A percentile compares a stretch with the other conserved stretches of the same genome.
These are phyloP conservation scores for Microvelia longipes DNA, from an alignment of 1,140 invertebrate species.

Conservation along the genomic window DNA sequence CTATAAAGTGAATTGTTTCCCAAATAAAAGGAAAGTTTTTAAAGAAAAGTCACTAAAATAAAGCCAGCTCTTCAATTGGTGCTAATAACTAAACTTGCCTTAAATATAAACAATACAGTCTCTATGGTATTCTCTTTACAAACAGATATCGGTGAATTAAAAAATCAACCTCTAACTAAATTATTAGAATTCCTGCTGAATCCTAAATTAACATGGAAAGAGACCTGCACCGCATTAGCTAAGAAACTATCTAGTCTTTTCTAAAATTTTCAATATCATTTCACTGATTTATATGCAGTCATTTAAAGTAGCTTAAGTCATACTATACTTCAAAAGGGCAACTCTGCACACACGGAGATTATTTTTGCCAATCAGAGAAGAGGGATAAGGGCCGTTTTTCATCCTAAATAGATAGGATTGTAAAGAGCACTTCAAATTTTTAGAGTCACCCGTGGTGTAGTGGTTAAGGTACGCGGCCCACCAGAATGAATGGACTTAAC, in stretches of 20 bases:
- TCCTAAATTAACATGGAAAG: not conserved
- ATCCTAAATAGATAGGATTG: not conserved
- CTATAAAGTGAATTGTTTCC: too few relatives aligned
- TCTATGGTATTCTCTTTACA: not conserved
- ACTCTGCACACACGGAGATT: not conserved
- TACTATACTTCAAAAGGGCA: not conserved
- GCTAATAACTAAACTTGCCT: not conserved
- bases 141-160: not conserved
- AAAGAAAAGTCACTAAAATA: too few relatives aligned
- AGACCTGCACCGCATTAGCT: not conserved
- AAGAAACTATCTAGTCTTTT: not conserved
- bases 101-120: not conserved
- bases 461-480: too few relatives aligned
- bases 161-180: not conserved
- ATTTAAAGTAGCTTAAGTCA: not conserved
- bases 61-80: not conserved
- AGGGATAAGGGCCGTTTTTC: not conserved
- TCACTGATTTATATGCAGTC: not conserved
- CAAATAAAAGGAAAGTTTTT: too few relatives aligned
- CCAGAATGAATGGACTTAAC: too few relatives aligned
- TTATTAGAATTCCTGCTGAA: not conserved
- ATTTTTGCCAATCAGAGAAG: not conserved
- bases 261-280: not conserved
- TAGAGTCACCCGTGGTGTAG: too few relatives aligned
- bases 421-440: too few relatives aligned